Evolutionary conservation across 2,113 vertebrate species (phyloP), one percentile per base, ranked within the genome.

Genomic region (Pteronura brasiliensis): DNA sequence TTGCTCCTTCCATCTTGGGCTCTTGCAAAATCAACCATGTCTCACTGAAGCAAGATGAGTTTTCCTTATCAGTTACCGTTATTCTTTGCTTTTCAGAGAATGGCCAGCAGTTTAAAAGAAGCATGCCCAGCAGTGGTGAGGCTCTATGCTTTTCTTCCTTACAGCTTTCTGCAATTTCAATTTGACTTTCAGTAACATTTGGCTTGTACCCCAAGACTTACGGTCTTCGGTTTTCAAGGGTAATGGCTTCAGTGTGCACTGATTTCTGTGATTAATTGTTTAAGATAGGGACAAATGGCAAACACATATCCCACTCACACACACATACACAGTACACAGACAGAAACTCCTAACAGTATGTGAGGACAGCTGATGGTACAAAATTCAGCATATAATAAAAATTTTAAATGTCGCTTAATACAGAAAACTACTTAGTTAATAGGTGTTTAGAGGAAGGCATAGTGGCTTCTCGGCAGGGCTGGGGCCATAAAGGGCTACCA

Each of bases 251-350:
- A 57, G 59, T 67, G 29, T 49, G 18, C 36, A 65, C 36, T 34
- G 55, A 86, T 92, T 95, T 97, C 49, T 71, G 39, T 84, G 31
- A 74, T 90, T 81, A 72, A 61, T 20, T 92, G 87, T 42, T 91
- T 55, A 88, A 65, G n/a, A 63, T 69, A 47, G 29, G 29, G 44
- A 57, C 36, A 91, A 39, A 77, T 6, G 88, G 3, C 7, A 65
- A 25, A 72, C 79, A 65, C 90, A 61, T 47, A 25, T 59, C 17
- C 7, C 36, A 65, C 5, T 42, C 71, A n/a, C 69, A 36, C 69
- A 31, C 83, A 13, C 18, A 57, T 29, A 29, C 59, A 67, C 18
- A 44, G 18, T 31, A 14, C 31, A 20, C 27, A 69, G 57, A 81
- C 9, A 93, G 85, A 95, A 49, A 76, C 34, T 81, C 67, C 52